Conservation (phyloP, 2,113 vertebrate species). For the Callipepla squamata region DNA sequence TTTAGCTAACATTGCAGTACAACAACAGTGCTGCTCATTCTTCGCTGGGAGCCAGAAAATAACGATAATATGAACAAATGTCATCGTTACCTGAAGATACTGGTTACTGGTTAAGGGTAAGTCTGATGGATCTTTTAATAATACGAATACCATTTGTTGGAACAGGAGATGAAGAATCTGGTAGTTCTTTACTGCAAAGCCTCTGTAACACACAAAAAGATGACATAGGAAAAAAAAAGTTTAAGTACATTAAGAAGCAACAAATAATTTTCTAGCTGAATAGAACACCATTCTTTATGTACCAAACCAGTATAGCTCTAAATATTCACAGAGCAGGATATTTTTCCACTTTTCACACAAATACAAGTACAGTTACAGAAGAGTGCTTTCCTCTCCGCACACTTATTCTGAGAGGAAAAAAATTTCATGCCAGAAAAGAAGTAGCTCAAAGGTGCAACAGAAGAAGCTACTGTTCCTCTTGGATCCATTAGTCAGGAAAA, state of each 20-base stretch:
- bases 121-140: constrained; percentile 95
- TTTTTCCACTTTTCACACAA: neutral
- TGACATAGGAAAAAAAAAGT: neutral
- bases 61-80: neutral
- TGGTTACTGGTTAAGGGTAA: constrained; percentile 92
- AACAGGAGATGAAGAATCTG: constrained; percentile 93
- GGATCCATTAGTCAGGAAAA: neutral
- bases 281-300: neutral
- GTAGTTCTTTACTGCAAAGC: constrained; percentile 95
- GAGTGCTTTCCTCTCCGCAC: neutral
- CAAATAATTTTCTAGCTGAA: neutral
- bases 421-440: neutral
- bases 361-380: neutral
- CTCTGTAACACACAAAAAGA: constrained; percentile 77
- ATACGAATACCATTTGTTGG: constrained; percentile 91
- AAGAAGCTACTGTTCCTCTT: neutral
- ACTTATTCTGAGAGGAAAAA: neutral
- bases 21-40: constrained; percentile 32
- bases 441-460: neutral
- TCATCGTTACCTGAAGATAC: constrained; percentile 75
- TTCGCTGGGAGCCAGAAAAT: neutral
- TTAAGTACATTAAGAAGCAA: neutral
- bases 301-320: neutral
- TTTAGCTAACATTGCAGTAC: constrained; percentile 9
- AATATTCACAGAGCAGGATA: neutral